phyloP scores from a whole-genome alignment of 2,797 vertebrate genomes.

The Sarcophilus harrisii region DNA sequence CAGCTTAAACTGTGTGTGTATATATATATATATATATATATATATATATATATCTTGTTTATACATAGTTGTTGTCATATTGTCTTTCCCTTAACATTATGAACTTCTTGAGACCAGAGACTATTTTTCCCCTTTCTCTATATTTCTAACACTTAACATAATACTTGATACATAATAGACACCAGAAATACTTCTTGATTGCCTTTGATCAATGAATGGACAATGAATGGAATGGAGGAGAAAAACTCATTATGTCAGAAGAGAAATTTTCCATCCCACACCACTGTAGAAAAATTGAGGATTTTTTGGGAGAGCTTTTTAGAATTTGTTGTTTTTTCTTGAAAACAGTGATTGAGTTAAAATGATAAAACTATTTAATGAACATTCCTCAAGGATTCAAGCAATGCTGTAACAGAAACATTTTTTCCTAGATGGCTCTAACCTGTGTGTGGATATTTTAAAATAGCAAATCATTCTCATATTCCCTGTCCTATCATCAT shows the following conservation, averaged over 20 bases:
- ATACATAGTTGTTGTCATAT: not conserved
- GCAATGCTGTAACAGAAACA: slow-evolving; percentile 27
- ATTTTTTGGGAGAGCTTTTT: not conserved
- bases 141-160: not conserved
- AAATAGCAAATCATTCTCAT: not conserved
- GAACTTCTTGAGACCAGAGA: not conserved
- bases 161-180: not conserved
- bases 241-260: not conserved
- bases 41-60: too few species aligned
- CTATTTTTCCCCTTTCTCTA: not conserved
- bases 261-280: not conserved
- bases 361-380: slow-evolving; percentile 18
- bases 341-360: not conserved
- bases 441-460: slow-evolving; percentile 23
- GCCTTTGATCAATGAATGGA: not conserved
- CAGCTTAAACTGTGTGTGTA: not conserved
- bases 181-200: not conserved
- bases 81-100: not conserved
- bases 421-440: slow-evolving; percentile 33
- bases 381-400: slow-evolving; percentile 8
- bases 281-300: not conserved
- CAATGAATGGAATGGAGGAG: not conserved
- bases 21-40: too few species aligned
- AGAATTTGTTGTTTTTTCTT: not conserved
- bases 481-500: not conserved